These are phyloP conservation scores for Hemibagrus wyckioides DNA, from an alignment of 2,113 vertebrate genomes.

Conservation along the genomic window DNA sequence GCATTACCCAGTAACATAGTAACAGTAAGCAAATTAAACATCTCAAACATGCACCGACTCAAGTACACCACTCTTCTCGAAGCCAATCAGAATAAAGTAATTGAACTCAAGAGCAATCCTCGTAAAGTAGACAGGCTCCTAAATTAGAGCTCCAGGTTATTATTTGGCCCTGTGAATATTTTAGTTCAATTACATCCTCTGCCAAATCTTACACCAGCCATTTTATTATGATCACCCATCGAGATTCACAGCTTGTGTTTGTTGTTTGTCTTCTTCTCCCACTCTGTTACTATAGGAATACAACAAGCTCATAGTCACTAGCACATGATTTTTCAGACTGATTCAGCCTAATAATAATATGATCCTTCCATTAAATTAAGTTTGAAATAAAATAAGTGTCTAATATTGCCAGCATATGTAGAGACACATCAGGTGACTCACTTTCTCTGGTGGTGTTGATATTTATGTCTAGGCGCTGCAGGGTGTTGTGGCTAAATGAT, in stretches of 20 bases:
- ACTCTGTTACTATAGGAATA: background rate
- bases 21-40: slow-evolving; percentile 33
- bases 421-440: background rate
- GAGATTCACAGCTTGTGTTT: background rate
- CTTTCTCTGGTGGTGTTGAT: background rate
- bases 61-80: slow-evolving; percentile 38
- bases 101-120: slow-evolving; percentile 51
- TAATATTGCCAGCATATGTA: background rate
- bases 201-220: slow-evolving; percentile 33
- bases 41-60: slow-evolving; percentile 2
- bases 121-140: slow-evolving; percentile 44
- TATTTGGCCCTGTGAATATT: slow-evolving; percentile 47
- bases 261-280: background rate
- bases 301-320: background rate
- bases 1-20: background rate
- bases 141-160: slow-evolving; percentile 51
- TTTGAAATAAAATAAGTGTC: background rate
- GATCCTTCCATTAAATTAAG: background rate
- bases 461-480: background rate
- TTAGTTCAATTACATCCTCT: slow-evolving; percentile 46
- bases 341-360: background rate
- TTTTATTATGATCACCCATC: slow-evolving; percentile 27
- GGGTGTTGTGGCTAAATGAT: background rate
- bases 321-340: background rate
- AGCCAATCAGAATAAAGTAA: slow-evolving; percentile 46